These are phyloP conservation scores for Ptilodon capucinus DNA, from an alignment of 2,888 invertebrate genomes.

Conservation along the genomic window DNA sequence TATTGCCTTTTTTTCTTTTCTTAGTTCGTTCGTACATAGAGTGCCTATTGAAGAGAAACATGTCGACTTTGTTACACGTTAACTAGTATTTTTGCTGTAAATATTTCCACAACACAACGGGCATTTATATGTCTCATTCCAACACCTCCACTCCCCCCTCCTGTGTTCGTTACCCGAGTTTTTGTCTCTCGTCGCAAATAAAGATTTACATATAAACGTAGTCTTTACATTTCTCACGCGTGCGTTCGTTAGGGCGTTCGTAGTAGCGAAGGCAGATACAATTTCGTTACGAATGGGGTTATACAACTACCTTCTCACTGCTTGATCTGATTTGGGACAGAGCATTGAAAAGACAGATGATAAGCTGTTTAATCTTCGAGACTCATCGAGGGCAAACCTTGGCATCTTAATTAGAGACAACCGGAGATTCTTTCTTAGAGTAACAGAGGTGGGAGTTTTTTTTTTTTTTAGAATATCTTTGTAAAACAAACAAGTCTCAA, in stretches of 20 bases:
- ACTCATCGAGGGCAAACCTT: too few relatives aligned
- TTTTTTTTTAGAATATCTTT: too few relatives aligned
- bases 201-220: constrained; percentile 59
- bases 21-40: too few relatives aligned
- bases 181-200: constrained; percentile 41
- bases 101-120: constrained; percentile 1
- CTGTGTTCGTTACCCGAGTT: constrained; percentile 30
- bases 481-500: too few relatives aligned
- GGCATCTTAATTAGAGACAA: too few relatives aligned
- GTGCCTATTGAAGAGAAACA: too few relatives aligned
- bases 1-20: too few relatives aligned
- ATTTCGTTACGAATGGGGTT: not conserved
- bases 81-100: not conserved
- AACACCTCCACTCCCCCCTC: constrained; percentile 7
- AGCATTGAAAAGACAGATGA: too few relatives aligned
- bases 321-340: not conserved
- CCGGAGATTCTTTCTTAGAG: too few relatives aligned
- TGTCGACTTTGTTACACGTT: too few relatives aligned
- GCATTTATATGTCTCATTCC: constrained; percentile 10
- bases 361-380: too few relatives aligned
- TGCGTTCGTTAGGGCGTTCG: constrained; percentile 21
- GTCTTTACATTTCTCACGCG: constrained; percentile 42
- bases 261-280: not conserved
- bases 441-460: too few relatives aligned
- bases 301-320: not conserved